Evolutionary conservation across 2,113 vertebrate genomes (phyloP).

Genomic region (Dinomys branickii): DNA sequence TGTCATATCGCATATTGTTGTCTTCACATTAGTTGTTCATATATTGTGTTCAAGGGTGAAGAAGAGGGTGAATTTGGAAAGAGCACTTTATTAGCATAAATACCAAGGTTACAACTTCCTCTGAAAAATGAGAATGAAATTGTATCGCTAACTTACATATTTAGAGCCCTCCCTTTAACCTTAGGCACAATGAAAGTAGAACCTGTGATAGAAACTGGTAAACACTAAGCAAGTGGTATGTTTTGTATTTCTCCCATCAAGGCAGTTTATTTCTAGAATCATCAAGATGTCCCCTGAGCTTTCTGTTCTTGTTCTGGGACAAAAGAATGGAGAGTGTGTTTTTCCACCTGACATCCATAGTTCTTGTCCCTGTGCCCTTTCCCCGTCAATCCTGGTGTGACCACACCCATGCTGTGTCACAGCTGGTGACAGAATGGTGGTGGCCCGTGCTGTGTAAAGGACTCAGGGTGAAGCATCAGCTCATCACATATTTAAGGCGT

Average conservation of each 20-base stretch:
- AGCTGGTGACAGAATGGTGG: background rate
- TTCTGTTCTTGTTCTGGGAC: background rate
- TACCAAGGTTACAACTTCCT: background rate
- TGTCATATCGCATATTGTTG: too few relatives aligned
- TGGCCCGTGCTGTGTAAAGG: fast-evolving
- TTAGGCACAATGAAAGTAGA: background rate
- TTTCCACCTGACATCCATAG: fast-evolving
- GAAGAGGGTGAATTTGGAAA: background rate
- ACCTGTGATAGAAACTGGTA: background rate
- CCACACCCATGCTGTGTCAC: fast-evolving
- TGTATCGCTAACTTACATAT: fast-evolving
- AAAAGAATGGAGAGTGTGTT: fast-evolving
- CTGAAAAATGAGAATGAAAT: background rate
- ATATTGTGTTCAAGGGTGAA: background rate
- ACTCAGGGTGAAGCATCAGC: fast-evolving
- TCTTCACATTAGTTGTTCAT: background rate
- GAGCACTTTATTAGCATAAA: background rate
- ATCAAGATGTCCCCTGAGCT: background rate
- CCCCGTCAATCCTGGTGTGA: background rate
- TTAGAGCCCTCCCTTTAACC: background rate
- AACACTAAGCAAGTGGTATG: fast-evolving
- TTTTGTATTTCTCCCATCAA: background rate
- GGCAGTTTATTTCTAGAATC: background rate
- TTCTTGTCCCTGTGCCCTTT: background rate
- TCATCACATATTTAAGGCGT: fast-evolving